Conservation (phyloP, 2,888 invertebrate species). For the Reticulitermes lucifugus region DNA sequence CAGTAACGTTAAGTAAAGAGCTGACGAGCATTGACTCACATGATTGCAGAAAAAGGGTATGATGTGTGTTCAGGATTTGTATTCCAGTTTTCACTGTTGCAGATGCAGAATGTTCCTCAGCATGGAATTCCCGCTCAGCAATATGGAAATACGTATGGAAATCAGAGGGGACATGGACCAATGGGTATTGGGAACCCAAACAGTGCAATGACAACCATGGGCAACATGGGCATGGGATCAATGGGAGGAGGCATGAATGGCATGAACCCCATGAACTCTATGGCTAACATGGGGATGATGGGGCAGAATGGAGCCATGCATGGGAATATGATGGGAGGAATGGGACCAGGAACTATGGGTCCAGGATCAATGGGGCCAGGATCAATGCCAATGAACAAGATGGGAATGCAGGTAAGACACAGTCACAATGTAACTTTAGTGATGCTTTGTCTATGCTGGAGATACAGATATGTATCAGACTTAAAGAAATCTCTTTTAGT, state of each 20-base stretch:
- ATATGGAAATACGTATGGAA: constrained; percentile 70
- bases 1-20: too few species aligned
- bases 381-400: constrained; percentile 54
- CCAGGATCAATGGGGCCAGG: constrained; percentile 56
- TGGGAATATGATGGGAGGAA: constrained; percentile 57
- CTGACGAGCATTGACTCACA: too few species aligned
- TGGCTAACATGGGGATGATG: constrained; percentile 74
- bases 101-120: constrained; percentile 72
- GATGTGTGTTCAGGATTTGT: too few species aligned
- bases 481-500: too few species aligned
- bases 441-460: too few species aligned
- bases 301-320: constrained; percentile 57
- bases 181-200: constrained; percentile 64
- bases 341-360: constrained; percentile 48
- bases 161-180: constrained; percentile 71
- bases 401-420: constrained; percentile 60
- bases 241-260: constrained; percentile 65
- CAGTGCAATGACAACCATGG: constrained; percentile 67
- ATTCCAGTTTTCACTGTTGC: constrained; percentile 55
- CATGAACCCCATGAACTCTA: constrained; percentile 75
- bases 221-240: constrained; percentile 61
- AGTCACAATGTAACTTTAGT: too few species aligned
- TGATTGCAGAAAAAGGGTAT: too few species aligned
- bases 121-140: constrained; percentile 74
- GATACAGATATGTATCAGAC: too few species aligned